phyloP scores from a whole-genome alignment of 2,797 vertebrate genomes.

The Echiichthys vipera region DNA sequence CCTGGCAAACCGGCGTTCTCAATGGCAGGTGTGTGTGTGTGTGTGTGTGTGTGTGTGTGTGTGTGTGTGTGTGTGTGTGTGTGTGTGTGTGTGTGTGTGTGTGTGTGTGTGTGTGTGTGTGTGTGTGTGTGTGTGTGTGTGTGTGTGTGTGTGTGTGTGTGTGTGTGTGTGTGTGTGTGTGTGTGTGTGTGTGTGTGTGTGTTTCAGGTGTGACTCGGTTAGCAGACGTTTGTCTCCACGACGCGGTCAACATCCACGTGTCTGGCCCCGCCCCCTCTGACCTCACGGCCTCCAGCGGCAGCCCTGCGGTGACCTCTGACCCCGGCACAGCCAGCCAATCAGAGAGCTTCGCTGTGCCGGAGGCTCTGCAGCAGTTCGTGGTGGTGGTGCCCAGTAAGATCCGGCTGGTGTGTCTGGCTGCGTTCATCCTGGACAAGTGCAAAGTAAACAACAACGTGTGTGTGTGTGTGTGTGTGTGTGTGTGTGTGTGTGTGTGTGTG shows the following conservation, averaged over 20 bases:
- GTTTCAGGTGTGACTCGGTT: constrained; percentile 87
- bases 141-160: too few relatives aligned
- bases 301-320: background rate
- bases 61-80: too few relatives aligned
- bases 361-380: constrained; percentile 88
- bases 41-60: too few relatives aligned
- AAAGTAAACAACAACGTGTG: constrained; percentile 81
- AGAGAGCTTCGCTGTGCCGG: constrained; percentile 89
- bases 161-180: too few relatives aligned
- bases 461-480: too few relatives aligned
- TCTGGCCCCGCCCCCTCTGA: constrained; percentile 66
- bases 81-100: too few relatives aligned
- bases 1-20: too few relatives aligned
- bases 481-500: too few relatives aligned
- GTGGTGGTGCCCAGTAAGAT: constrained; percentile 93
- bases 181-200: too few relatives aligned
- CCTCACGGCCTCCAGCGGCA: background rate
- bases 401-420: constrained; percentile 91
- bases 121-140: too few relatives aligned
- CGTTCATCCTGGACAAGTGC: constrained; percentile 92
- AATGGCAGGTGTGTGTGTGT: too few relatives aligned
- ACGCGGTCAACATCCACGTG: constrained; percentile 87
- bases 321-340: constrained; percentile 34
- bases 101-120: too few relatives aligned
- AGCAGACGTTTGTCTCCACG: constrained; percentile 88